Base-by-base conservation (phyloP, 1,140 invertebrate genomes). In the Orchesella cincta region DNA sequence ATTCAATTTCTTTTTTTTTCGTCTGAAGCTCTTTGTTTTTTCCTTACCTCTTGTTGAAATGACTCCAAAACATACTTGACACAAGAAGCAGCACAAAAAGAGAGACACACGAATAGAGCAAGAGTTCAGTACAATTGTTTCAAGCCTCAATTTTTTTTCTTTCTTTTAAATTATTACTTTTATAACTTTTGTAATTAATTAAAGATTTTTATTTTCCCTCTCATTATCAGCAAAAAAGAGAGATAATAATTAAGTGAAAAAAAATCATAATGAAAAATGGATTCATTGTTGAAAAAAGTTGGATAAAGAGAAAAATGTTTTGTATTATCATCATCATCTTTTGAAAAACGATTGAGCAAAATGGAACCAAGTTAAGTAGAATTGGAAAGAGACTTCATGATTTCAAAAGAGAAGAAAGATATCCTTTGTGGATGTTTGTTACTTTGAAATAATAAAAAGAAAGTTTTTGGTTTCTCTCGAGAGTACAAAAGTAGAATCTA, bases 21-120 rank as follows among this genome's bases (percentile, higher is more conserved):
- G n/a, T n/a, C n/a, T n/a, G n/a, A n/a, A n/a, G n/a, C n/a, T n/a
- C n/a, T n/a, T n/a, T n/a, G n/a, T n/a, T n/a, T n/a, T n/a, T n/a
- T 83, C 90, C 93, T 95, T 95, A 96, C 94, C 94, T 96, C 90
- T 93, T 92, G 87, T 95, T 95, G 93, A 96, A 96, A 92, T 95
- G 93, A 91, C 94, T 96, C 94, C 94, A 96, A 92, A 96, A 95
- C 88, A 94, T 92, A 93, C 93, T 95, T 79, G 71, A 77, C 76
- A 74, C 75, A 93, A 82, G 77, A 77, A 83, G 86, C 85, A 86
- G 85, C 84, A 86, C 82, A 84, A 83, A 85, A 83, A 84, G 81
- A 85, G 83, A 83, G 80, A 82, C 57, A 83, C 86, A 90, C 90
- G 90, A 91, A 90, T 73, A 79, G 81, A 85, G 84, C 12, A 57